Evolutionary conservation across 2,113 vertebrate species (phyloP).

Genomic region (Phocoena phocoena): DNA sequence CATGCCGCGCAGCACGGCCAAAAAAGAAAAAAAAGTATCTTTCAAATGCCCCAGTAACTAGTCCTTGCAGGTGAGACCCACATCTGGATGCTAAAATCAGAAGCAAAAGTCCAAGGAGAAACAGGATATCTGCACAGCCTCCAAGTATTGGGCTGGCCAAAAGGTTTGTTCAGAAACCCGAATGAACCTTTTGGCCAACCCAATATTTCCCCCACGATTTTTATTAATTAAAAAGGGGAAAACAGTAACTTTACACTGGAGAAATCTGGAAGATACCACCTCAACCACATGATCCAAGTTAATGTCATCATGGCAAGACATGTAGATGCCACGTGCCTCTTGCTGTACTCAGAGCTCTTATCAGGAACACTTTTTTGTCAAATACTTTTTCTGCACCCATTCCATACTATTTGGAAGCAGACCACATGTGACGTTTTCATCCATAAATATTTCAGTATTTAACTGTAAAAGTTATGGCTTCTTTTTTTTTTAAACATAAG

Average conservation of each 20-base stretch:
- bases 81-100: neutral
- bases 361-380: fast-evolving
- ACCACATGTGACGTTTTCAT: neutral
- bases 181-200: neutral
- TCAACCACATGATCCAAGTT: no score
- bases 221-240: neutral
- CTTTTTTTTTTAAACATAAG: neutral
- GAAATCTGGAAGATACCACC: neutral
- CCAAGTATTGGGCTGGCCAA: neutral
- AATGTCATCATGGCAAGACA: neutral
- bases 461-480: neutral
- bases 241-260: neutral
- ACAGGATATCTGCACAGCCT: neutral
- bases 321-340: no score
- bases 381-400: neutral
- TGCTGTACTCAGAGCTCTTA: neutral
- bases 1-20: no score
- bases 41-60: neutral
- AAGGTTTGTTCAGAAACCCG: neutral
- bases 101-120: neutral
- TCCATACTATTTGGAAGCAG: neutral
- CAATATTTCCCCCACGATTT: no score
- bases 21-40: no score
- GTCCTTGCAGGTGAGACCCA: neutral
- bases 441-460: neutral